A percentile compares a stretch with the other conserved stretches of the same genome.
Conservation (phyloP, 1,140 invertebrate species). For the Atta colombica region DNA sequence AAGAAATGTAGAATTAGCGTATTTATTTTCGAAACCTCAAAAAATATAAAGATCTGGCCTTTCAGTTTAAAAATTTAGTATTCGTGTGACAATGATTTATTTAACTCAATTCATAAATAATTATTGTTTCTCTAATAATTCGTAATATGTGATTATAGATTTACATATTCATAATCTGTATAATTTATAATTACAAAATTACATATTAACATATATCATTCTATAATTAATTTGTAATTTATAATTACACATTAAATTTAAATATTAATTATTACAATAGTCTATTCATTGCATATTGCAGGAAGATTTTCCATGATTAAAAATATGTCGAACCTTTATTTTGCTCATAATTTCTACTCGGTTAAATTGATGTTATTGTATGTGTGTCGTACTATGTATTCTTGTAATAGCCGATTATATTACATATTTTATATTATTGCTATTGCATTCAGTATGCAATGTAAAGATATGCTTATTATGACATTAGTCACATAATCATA, state of each 20-base stretch:
- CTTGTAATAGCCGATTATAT: constrained; percentile 14
- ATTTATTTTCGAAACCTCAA: neutral
- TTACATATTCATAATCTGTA: constrained; percentile 41
- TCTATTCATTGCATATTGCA: neutral
- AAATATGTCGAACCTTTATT: neutral
- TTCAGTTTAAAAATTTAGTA: neutral
- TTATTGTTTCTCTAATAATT: constrained; percentile 14
- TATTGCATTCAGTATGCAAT: neutral
- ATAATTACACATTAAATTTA: constrained; percentile 3
- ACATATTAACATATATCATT: constrained; percentile 31
- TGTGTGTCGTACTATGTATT: neutral
- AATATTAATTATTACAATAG: constrained; percentile 18
- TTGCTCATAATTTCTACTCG: constrained; percentile 4
- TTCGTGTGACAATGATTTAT: neutral
- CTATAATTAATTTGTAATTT: constrained; percentile 27
- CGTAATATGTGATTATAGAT: constrained; percentile 31
- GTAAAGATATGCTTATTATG: constrained; percentile 5
- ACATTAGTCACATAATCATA: constrained; percentile 31
- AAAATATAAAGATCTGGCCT: neutral
- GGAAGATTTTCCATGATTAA: neutral
- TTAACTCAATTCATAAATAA: constrained; percentile 13
- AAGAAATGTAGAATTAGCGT: neutral
- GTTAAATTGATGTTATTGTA: neutral
- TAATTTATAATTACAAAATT: constrained; percentile 33
- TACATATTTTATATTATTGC: constrained; percentile 20